phyloP scores from a whole-genome alignment of 1,140 invertebrate species.

The Brachionus sp. region DNA sequence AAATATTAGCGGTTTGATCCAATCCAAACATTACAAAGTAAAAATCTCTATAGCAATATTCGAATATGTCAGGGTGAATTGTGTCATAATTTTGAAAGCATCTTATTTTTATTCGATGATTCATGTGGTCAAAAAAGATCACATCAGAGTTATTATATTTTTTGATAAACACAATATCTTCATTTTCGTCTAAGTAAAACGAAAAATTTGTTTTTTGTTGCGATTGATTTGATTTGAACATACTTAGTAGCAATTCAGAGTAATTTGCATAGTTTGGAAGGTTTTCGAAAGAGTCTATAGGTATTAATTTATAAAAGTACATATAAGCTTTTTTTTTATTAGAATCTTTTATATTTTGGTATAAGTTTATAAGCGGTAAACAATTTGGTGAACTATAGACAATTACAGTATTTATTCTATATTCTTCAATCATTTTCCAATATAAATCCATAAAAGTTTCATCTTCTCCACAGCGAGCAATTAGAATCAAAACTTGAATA shows the following conservation, averaged over 20 bases:
- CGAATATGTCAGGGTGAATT: neutral
- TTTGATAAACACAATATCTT: neutral
- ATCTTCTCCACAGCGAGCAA: conserved; percentile 22
- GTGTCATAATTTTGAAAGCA: neutral
- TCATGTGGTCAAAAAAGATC: neutral
- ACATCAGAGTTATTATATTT: neutral
- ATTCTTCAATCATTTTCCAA: neutral
- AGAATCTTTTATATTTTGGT: neutral
- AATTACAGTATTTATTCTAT: conserved; percentile 2
- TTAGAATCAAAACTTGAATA: conserved; percentile 23
- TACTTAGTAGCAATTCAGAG: neutral
- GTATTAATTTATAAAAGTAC: conserved; percentile 28
- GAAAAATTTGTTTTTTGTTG: neutral
- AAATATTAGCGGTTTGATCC: neutral
- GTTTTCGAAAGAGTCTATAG: neutral
- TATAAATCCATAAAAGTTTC: neutral
- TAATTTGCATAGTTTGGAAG: conserved; percentile 18
- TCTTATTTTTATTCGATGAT: neutral
- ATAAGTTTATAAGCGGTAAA: neutral
- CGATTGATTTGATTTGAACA: neutral
- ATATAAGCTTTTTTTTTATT: neutral
- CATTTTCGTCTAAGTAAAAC: conserved; percentile 4
- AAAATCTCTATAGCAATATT: conserved; percentile 33
- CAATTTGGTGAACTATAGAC: conserved; percentile 30
- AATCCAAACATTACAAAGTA: neutral